Percentiles rank a stretch among this genome's conserved stretches.
These are phyloP conservation scores for Cacatua alba DNA, from an alignment of 2,113 vertebrate genomes.

Conservation along the genomic window DNA sequence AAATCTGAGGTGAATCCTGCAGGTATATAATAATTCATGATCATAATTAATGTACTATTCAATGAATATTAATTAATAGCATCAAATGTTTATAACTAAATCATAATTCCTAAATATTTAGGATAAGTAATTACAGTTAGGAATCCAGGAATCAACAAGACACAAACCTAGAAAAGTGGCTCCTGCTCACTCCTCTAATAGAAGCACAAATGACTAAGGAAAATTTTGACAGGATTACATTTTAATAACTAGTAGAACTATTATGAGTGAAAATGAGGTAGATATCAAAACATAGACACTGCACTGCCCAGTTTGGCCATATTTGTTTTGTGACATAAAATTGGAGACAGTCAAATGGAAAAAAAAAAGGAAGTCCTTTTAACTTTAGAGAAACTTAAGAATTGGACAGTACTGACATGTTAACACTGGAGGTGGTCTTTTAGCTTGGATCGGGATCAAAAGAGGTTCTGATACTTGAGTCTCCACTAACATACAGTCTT, in stretches of 20 bases:
- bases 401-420: constrained; percentile 78
- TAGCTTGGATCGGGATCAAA: constrained; percentile 83
- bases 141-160: background rate
- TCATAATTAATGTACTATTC: background rate
- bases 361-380: background rate
- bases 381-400: background rate
- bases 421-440: constrained; percentile 84
- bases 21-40: background rate
- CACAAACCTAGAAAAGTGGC: background rate
- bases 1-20: background rate
- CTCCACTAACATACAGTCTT: constrained; percentile 87
- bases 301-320: background rate
- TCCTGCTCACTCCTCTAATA: background rate
- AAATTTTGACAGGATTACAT: background rate
- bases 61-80: background rate
- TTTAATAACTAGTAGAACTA: background rate
- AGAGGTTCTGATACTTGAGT: constrained; percentile 80
- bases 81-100: background rate
- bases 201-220: background rate
- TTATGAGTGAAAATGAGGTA: background rate
- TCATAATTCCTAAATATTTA: background rate
- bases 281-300: background rate
- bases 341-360: background rate
- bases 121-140: background rate
- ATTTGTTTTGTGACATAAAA: background rate